Evolutionary conservation across 2,888 invertebrate genomes (phyloP), one percentile per base, ranked within the genome.

Genomic region (Scrobipalpa atriplicella): DNA sequence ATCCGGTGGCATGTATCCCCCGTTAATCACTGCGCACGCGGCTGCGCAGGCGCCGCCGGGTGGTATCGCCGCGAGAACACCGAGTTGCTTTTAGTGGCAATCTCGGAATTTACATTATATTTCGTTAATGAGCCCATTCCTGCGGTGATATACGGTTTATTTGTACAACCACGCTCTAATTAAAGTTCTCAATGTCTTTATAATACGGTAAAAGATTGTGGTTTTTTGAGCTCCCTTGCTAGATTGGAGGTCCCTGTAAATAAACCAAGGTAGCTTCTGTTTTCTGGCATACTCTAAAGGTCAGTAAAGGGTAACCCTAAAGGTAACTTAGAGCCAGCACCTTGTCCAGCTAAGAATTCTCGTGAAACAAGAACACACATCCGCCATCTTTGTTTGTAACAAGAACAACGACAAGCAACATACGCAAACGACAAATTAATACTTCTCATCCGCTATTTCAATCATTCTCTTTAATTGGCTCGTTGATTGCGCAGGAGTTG

Each of bases 61-160:
- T 58, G 58, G 58, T 58, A 58, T 58, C 58, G 58, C n/a, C 58
- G 58, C 13, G 76, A 75, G 76, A 82, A 90, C 90, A 90, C 85
- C 78, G 83, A 87, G 84, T 87, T 87, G 90, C 91, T 91, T 86
- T 91, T 90, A 91, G 89, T 83, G 72, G 79, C 79, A 82, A 87
- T 88, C 89, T 88, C 77, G 77, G 90, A 90, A 92, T 92, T 87
- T 85, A 84, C 83, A 88, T 88, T 89, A 80, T 79, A 78, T 75
- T 76, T 74, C 71, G 76, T 80, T 79, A 80, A 80, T 80, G 79
- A 80, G 78, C 58, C 56, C 58, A 36, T 58, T 58, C 72, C 76
- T 73, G 73, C 71, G 66, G 68, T 65, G 67, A 70, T 64, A 65
- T 69, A 68, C 66, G 67, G 64, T 43, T 63, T 68, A 67, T 65